Conservation (phyloP, 2,113 vertebrate species). For the Thermophis baileyi region DNA sequence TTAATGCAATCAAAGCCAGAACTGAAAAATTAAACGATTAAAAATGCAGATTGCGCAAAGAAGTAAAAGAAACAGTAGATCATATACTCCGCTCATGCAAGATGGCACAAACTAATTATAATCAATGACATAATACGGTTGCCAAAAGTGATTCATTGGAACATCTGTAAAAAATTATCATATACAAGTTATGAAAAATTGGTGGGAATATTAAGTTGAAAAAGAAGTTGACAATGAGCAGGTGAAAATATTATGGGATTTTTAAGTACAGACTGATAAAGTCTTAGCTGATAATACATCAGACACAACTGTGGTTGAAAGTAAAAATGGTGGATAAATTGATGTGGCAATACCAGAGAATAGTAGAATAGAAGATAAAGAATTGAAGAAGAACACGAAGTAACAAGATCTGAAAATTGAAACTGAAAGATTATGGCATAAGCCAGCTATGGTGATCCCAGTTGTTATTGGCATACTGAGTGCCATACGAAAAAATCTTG, state of each 20-base stretch:
- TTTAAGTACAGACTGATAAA: background rate
- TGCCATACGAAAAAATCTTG: background rate
- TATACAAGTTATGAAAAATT: background rate
- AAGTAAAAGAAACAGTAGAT: background rate
- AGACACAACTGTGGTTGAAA: background rate
- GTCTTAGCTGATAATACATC: background rate
- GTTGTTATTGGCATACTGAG: background rate
- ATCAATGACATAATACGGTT: background rate
- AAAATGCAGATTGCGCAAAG: background rate
- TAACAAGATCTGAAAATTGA: background rate
- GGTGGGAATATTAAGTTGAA: background rate
- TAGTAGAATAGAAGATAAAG: background rate
- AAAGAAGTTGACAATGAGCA: background rate
- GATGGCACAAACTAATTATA: background rate
- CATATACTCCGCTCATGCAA: background rate
- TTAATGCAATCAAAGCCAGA: background rate
- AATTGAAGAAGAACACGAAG: background rate
- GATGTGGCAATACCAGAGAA: background rate
- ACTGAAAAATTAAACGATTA: background rate
- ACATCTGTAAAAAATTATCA: background rate
- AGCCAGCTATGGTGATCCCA: background rate
- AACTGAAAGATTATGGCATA: background rate
- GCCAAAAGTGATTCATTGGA: background rate
- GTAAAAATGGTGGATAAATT: background rate
- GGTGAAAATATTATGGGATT: background rate